Conservation (phyloP, 2,113 vertebrate species). For the Melozone crissalis region DNA sequence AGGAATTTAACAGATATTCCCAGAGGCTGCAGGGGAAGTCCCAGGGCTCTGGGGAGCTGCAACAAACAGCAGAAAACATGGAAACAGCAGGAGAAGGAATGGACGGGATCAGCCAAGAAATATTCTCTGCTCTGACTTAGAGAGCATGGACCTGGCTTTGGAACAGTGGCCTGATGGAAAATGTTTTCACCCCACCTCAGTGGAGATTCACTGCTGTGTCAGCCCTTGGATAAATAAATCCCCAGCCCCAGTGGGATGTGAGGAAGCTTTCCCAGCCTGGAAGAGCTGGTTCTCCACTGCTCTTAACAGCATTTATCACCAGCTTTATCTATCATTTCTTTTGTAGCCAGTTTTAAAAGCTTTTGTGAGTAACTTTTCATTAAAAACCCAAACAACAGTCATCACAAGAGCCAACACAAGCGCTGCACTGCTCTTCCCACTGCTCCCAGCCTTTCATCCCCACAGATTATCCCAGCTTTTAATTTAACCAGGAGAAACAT, state of each 20-base stretch:
- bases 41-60: neutral
- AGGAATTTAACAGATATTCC: neutral
- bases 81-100: neutral
- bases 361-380: slow-evolving; percentile 23
- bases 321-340: neutral
- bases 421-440: neutral
- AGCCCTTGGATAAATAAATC: neutral
- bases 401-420: neutral
- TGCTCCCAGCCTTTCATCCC: slow-evolving; percentile 12
- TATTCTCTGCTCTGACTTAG: neutral
- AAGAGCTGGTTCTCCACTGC: neutral
- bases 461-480: neutral
- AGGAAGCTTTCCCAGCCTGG: neutral
- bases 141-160: accelerated
- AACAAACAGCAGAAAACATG: neutral
- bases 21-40: neutral
- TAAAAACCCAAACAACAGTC: neutral
- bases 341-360: neutral
- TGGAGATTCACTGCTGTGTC: neutral
- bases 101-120: neutral
- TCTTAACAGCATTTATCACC: neutral
- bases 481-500: neutral
- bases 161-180: neutral
- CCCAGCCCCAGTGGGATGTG: neutral
- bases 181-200: neutral